A percentile compares a stretch with the other conserved stretches of the same genome.
phyloP scores from a whole-genome alignment of 2,797 vertebrate species.

The Sternarchorhynchus goeldii region DNA sequence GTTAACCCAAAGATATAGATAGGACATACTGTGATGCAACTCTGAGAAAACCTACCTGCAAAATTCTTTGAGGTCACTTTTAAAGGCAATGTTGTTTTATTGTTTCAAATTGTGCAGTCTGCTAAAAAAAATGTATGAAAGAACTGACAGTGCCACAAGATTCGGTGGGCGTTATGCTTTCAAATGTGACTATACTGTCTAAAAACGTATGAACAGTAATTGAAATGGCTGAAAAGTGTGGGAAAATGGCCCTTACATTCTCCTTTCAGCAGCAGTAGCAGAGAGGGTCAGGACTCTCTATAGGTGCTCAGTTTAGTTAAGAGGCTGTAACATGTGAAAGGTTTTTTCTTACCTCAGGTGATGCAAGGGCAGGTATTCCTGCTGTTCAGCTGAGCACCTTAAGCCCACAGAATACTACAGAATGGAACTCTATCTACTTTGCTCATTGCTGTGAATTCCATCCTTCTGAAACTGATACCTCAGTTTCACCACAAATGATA shows the following conservation, averaged over 20 bases:
- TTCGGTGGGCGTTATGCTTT: not conserved
- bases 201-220: not conserved
- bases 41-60: not conserved
- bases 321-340: too few relatives aligned
- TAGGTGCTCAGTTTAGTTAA: too few relatives aligned
- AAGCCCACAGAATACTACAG: too few relatives aligned
- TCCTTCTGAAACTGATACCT: too few relatives aligned
- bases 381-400: too few relatives aligned
- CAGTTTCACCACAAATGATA: too few relatives aligned
- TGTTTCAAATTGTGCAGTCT: not conserved
- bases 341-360: too few relatives aligned
- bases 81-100: not conserved
- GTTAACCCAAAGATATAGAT: not conserved
- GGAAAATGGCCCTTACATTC: not conserved
- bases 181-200: not conserved
- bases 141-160: not conserved
- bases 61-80: slow-evolving; percentile 6
- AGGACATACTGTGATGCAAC: not conserved
- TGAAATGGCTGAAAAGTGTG: not conserved
- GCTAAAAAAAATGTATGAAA: not conserved
- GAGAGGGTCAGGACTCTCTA: too few relatives aligned
- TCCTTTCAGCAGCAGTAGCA: not conserved
- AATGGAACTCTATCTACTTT: too few relatives aligned
- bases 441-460: too few relatives aligned
- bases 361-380: too few relatives aligned